Evolutionary conservation across 2,797 vertebrate species (phyloP).

Genomic region (Lacerta bilineata): DNA sequence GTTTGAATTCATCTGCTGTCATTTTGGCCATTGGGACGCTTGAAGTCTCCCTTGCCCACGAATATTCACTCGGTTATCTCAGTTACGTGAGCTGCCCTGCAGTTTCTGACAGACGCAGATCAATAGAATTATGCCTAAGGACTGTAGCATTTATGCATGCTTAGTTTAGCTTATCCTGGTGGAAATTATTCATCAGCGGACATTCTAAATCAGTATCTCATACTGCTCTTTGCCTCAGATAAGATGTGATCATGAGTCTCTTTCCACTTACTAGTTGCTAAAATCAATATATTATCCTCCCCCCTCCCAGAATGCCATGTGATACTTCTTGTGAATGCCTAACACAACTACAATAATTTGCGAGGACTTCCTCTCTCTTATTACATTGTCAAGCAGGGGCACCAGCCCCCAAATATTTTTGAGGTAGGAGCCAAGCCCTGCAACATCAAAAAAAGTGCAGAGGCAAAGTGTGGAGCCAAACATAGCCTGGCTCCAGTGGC

Average conservation of each 20-base stretch:
- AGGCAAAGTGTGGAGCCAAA: too few relatives aligned
- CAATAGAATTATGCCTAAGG: slow-evolving; percentile 3
- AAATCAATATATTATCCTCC: background rate
- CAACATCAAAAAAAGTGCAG: too few relatives aligned
- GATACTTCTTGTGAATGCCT: background rate
- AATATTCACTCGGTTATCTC: slow-evolving; percentile 20
- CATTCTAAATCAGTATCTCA: background rate
- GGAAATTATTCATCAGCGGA: background rate
- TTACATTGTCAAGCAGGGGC: too few relatives aligned
- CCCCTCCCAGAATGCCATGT: background rate
- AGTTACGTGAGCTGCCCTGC: background rate
- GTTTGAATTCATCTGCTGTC: background rate
- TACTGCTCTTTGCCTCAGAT: background rate
- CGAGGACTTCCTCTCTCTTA: background rate
- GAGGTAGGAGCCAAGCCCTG: too few relatives aligned
- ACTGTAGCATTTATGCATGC: background rate
- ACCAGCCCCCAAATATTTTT: too few relatives aligned
- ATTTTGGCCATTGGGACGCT: background rate
- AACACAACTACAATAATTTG: background rate
- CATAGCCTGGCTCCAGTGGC: too few relatives aligned
- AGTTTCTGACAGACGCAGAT: slow-evolving; percentile 11
- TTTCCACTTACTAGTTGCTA: background rate
- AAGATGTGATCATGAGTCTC: background rate
- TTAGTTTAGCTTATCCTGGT: background rate
- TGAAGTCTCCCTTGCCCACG: slow-evolving; percentile 35